Conservation (phyloP, 1,140 invertebrate genomes). For the Acromyrmex echinatior region DNA sequence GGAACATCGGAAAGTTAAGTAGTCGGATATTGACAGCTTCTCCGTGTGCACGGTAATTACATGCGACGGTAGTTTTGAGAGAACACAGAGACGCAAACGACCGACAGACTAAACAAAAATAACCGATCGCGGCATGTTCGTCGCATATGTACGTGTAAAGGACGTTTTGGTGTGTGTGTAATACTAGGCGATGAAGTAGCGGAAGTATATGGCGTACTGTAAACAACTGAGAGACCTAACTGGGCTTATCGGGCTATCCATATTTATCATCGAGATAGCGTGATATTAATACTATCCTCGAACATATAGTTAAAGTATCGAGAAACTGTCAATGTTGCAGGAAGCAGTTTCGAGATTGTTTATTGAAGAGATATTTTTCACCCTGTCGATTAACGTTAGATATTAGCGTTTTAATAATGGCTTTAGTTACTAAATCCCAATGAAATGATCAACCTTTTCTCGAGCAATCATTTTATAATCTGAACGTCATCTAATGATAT, state of each 20-base stretch:
- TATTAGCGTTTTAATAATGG: neutral
- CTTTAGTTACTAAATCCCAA: neutral
- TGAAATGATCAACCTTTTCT: neutral
- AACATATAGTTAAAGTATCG: conserved; percentile 22
- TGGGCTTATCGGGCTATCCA: conserved; percentile 26
- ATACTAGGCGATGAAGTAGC: conserved; percentile 61
- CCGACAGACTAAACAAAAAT: conserved; percentile 79
- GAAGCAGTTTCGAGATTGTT: conserved; percentile 16
- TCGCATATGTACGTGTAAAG: conserved; percentile 43
- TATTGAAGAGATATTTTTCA: conserved; percentile 19
- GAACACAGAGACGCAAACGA: conserved; percentile 59
- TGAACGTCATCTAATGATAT: neutral
- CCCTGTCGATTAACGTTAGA: neutral
- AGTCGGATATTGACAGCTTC: conserved; percentile 44
- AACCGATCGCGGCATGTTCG: conserved; percentile 62
- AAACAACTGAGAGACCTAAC: conserved; percentile 18
- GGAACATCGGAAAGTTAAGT: conserved; percentile 24
- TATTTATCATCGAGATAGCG: conserved; percentile 25
- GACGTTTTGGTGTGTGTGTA: conserved; percentile 35
- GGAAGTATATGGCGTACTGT: conserved; percentile 64
- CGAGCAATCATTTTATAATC: neutral
- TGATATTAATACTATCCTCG: conserved; percentile 36
- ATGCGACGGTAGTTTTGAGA: conserved; percentile 60
- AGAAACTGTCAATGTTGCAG: conserved; percentile 38
- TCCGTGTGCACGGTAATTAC: conserved; percentile 37